Evolutionary conservation across 1,140 invertebrate species (phyloP).

Genomic region (Drosophila obscura): DNA sequence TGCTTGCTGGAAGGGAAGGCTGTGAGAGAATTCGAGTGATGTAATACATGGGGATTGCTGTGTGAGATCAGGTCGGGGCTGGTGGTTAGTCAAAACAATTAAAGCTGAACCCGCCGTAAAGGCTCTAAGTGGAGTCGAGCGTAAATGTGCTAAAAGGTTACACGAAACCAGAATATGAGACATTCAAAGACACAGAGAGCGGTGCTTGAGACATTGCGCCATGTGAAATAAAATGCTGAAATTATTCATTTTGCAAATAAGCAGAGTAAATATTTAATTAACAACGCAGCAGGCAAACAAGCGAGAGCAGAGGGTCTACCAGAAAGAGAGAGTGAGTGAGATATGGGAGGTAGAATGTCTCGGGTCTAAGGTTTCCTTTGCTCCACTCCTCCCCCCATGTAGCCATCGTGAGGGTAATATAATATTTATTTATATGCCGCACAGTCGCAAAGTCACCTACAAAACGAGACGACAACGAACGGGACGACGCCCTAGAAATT

Average conservation of each 20-base stretch:
- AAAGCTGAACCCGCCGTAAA: conserved; percentile 28
- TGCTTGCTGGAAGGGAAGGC: conserved; percentile 6
- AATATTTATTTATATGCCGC: conserved; percentile 77
- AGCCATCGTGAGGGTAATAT: conserved; percentile 54
- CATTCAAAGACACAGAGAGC: not conserved
- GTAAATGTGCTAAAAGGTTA: conserved; percentile 58
- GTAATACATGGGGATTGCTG: conserved; percentile 23
- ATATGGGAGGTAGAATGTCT: conserved; percentile 16
- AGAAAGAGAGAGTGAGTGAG: conserved; percentile 4
- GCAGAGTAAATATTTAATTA: conserved; percentile 82
- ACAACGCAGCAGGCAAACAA: conserved; percentile 63
- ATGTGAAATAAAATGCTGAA: conserved; percentile 78
- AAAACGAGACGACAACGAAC: conserved; percentile 27
- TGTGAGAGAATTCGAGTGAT: conserved; percentile 41
- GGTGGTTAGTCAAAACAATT: not conserved
- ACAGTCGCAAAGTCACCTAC: conserved; percentile 60
- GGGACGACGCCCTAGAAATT: conserved; percentile 51
- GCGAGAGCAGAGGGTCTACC: conserved; percentile 1
- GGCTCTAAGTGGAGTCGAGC: conserved; percentile 53
- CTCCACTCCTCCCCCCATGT: not conserved
- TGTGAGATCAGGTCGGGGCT: conserved; percentile 11
- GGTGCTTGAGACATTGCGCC: conserved; percentile 28
- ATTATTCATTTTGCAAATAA: conserved; percentile 82
- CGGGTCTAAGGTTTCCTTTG: conserved; percentile 64
- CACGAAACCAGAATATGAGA: not conserved